These are phyloP conservation scores for Microctonus brassicae DNA, from an alignment of 2,888 invertebrate genomes.

Conservation along the genomic window DNA sequence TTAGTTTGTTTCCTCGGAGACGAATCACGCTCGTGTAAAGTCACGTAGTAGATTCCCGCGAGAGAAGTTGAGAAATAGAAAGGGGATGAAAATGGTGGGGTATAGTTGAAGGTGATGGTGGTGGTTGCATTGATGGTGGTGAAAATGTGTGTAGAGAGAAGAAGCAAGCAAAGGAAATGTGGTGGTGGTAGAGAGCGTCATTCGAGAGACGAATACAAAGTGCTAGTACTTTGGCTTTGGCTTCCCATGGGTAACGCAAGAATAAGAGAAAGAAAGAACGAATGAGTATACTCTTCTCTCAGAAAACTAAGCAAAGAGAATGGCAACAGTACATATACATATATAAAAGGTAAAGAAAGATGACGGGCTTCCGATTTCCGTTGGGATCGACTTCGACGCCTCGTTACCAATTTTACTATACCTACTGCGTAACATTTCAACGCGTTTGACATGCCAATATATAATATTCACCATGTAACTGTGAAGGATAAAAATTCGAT, in stretches of 20 bases:
- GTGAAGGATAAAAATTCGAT: no score
- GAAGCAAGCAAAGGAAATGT: slow-evolving; percentile 5
- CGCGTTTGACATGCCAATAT: neutral
- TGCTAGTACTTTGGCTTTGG: slow-evolving; percentile 28
- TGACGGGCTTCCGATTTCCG: slow-evolving; percentile 29
- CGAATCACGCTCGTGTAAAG: slow-evolving; percentile 33
- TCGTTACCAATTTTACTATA: slow-evolving; percentile 28
- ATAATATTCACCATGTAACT: no score
- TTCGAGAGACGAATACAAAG: slow-evolving; percentile 36
- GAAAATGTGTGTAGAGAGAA: slow-evolving; percentile 15
- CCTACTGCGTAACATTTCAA: neutral
- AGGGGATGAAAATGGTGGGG: neutral
- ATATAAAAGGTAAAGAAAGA: neutral
- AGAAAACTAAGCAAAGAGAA: slow-evolving; percentile 14
- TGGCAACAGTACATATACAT: neutral
- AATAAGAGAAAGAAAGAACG: neutral
- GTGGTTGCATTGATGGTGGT: neutral
- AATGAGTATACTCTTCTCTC: neutral
- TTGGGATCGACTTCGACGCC: slow-evolving; percentile 18
- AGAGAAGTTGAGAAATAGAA: slow-evolving; percentile 16
- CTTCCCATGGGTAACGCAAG: slow-evolving; percentile 26
- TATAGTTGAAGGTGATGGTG: no score
- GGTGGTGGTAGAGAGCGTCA: slow-evolving; percentile 13
- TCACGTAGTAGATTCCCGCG: slow-evolving; percentile 32
- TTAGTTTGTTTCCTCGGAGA: neutral